Conservation (phyloP, 2,888 invertebrate genomes). For the Zootermopsis nevadensis region DNA sequence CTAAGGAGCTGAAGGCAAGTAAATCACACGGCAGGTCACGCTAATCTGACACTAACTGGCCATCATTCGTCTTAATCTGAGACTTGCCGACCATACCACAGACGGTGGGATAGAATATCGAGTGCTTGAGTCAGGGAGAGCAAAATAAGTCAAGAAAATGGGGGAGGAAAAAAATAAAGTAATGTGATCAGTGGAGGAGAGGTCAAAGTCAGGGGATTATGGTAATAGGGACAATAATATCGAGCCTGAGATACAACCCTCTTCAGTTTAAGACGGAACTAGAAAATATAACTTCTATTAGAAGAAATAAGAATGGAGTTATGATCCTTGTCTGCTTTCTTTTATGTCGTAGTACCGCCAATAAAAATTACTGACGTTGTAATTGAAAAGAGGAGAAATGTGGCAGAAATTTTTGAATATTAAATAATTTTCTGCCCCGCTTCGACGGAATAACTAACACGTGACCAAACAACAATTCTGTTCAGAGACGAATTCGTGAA, state of each 20-base stretch:
- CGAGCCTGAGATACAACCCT: neutral
- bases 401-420: too few relatives aligned
- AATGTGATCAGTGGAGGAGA: neutral
- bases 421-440: too few relatives aligned
- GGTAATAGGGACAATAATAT: neutral
- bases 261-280: neutral
- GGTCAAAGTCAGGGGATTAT: neutral
- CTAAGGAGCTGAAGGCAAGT: conserved; percentile 20
- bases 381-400: too few relatives aligned
- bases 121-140: neutral
- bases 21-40: conserved; percentile 27
- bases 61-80: conserved; percentile 40
- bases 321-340: neutral
- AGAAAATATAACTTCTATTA: neutral
- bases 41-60: conserved; percentile 41
- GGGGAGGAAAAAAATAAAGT: neutral
- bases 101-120: neutral
- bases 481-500: too few relatives aligned
- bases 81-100: neutral
- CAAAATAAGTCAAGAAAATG: conserved; percentile 2
- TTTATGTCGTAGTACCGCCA: too few relatives aligned
- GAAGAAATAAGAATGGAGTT: neutral
- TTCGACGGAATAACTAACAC: too few relatives aligned
- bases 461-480: too few relatives aligned
- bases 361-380: too few relatives aligned